phyloP scores from a whole-genome alignment of 1,140 invertebrate genomes.

The Ectropis grisescens region DNA sequence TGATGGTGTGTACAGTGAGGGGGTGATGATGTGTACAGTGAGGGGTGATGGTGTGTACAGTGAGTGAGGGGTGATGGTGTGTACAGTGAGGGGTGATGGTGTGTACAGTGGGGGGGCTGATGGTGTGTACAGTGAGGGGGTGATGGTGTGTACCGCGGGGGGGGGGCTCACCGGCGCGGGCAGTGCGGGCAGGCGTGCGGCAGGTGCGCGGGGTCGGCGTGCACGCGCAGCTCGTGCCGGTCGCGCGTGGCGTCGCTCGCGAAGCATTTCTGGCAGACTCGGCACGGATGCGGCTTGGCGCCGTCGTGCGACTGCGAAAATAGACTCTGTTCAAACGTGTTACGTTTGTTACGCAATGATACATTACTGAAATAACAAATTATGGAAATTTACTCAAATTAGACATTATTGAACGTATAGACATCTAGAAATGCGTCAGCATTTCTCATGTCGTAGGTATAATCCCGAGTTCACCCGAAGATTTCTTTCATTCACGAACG shows the following conservation, averaged over 20 bases:
- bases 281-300: constrained; percentile 36
- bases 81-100: too few relatives aligned
- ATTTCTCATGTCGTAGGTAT: not conserved
- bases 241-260: constrained; percentile 31
- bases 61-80: too few relatives aligned
- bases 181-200: constrained; percentile 40
- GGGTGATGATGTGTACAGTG: too few relatives aligned
- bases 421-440: not conserved
- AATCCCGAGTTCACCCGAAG: not conserved
- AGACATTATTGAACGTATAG: not conserved
- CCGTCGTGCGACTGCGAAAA: constrained; percentile 44
- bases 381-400: not conserved
- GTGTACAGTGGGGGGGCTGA: too few relatives aligned
- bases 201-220: constrained; percentile 39
- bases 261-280: constrained; percentile 36
- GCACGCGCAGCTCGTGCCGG: constrained; percentile 29
- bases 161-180: constrained; percentile 32
- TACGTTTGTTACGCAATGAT: not conserved
- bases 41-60: too few relatives aligned
- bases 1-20: too few relatives aligned
- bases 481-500: not conserved
- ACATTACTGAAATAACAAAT: not conserved
- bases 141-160: too few relatives aligned
- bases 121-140: too few relatives aligned
- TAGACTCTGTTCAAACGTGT: not conserved